phyloP scores from a whole-genome alignment of 2,113 vertebrate species.

The Centrocercus urophasianus region DNA sequence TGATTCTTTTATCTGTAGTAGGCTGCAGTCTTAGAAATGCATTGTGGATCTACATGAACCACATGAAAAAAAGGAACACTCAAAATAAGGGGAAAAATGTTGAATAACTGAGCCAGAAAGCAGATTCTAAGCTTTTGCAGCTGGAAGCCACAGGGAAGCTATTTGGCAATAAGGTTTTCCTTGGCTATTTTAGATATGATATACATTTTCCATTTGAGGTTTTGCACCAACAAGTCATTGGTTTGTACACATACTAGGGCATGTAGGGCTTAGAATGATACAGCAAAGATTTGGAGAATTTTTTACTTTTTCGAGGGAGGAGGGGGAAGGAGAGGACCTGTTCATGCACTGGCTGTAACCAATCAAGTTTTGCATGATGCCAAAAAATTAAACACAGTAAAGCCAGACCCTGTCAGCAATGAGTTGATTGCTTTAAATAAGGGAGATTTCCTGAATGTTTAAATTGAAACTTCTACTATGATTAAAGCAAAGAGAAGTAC shows the following conservation, averaged over 20 bases:
- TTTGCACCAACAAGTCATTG: constrained; percentile 32
- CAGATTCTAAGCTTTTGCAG: constrained; percentile 1
- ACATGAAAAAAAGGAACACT: background rate
- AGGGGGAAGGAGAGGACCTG: constrained; percentile 34
- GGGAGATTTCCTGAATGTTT: constrained; percentile 88
- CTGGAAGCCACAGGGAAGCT: background rate
- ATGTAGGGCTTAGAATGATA: constrained; percentile 3
- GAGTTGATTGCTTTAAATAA: constrained; percentile 88
- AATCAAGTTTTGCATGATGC: constrained; percentile 82
- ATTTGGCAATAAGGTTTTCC: background rate
- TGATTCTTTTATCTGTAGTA: background rate
- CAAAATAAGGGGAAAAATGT: background rate
- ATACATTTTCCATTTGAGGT: constrained; percentile 37
- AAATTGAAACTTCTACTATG: constrained; percentile 87
- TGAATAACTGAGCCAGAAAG: background rate
- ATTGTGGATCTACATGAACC: background rate
- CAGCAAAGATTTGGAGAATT: constrained; percentile 58
- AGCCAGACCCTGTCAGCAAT: constrained; percentile 81
- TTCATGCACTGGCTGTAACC: constrained; percentile 76
- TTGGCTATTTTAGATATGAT: constrained; percentile 8
- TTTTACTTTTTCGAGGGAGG: constrained; percentile 33
- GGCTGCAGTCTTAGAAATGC: constrained; percentile 10
- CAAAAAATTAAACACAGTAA: constrained; percentile 85
- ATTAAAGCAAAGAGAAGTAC: constrained; percentile 87
- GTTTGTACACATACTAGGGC: constrained; percentile 8